Percentiles rank a stretch among this genome's conserved stretches.
Evolutionary conservation across 2,888 invertebrate genomes (phyloP).

Genomic region (Gerosis bhagava): DNA sequence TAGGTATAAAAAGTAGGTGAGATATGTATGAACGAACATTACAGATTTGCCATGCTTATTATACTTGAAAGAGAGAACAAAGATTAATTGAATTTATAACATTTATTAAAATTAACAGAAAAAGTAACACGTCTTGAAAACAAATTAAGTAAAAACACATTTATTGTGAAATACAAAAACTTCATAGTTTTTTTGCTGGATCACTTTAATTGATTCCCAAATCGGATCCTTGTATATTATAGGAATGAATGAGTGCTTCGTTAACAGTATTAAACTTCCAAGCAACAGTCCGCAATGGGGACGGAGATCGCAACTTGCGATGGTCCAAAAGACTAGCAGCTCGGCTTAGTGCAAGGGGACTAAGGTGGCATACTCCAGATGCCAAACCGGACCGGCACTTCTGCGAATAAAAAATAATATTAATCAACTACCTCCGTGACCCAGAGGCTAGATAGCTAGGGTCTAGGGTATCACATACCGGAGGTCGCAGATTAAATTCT

Average conservation of each 20-base stretch:
- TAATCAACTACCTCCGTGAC: conserved; percentile 48
- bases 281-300: conserved; percentile 43
- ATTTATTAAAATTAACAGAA: no score
- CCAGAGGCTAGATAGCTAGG: no score
- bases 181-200: no score
- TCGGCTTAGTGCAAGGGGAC: conserved; percentile 58
- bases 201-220: conserved; percentile 35
- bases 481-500: no score
- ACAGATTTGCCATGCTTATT: no score
- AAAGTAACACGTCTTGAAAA: background rate
- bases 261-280: conserved; percentile 75
- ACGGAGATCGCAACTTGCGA: conserved; percentile 48
- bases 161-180: no score
- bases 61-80: no score
- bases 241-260: conserved; percentile 61
- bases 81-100: no score
- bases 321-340: conserved; percentile 58
- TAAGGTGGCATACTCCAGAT: conserved; percentile 54
- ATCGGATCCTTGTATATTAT: conserved; percentile 62
- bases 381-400: conserved; percentile 44
- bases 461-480: no score
- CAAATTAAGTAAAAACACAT: no score
- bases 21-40: conserved; percentile 4
- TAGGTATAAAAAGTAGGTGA: conserved; percentile 30
- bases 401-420: conserved; percentile 35